These are phyloP conservation scores for Heterodera schachtii DNA, from an alignment of 1,140 invertebrate genomes.

Conservation along the genomic window DNA sequence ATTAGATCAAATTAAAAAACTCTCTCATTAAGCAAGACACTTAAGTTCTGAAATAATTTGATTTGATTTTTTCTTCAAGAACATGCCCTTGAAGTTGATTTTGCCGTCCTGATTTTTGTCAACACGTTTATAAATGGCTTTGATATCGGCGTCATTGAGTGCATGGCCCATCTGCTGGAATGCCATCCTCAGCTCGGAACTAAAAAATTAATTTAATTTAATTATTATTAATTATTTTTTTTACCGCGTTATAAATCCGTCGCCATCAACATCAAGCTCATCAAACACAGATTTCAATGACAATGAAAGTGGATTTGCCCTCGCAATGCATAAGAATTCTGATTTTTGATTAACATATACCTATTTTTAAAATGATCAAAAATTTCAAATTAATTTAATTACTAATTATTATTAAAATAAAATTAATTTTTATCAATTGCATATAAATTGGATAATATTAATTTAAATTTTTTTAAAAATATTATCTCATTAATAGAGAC, in stretches of 20 bases:
- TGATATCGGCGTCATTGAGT: constrained; percentile 62
- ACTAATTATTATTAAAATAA: too few species aligned
- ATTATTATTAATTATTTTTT: neutral
- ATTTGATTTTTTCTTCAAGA: constrained; percentile 9
- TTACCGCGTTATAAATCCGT: constrained; percentile 61
- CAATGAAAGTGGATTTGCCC: constrained; percentile 63
- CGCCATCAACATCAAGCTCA: constrained; percentile 64
- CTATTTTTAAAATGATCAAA: too few species aligned
- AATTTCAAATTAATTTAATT: too few species aligned
- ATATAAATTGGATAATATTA: too few species aligned
- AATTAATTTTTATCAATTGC: too few species aligned
- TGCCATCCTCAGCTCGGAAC: constrained; percentile 62
- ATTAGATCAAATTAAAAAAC: too few species aligned
- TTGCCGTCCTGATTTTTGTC: constrained; percentile 65
- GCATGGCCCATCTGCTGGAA: constrained; percentile 65
- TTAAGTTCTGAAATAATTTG: neutral
- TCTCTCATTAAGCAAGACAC: constrained; percentile 20
- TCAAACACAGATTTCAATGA: constrained; percentile 64
- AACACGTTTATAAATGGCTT: constrained; percentile 65
- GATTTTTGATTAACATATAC: constrained; percentile 11
- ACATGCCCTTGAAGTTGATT: constrained; percentile 62
- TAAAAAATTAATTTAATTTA: constrained; percentile 25
- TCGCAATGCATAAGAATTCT: constrained; percentile 63
- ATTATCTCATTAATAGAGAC: neutral
- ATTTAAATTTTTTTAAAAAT: neutral